Evolutionary conservation across 2,888 invertebrate genomes (phyloP), one percentile per base, ranked within the genome.

Genomic region (Netelia inedita): DNA sequence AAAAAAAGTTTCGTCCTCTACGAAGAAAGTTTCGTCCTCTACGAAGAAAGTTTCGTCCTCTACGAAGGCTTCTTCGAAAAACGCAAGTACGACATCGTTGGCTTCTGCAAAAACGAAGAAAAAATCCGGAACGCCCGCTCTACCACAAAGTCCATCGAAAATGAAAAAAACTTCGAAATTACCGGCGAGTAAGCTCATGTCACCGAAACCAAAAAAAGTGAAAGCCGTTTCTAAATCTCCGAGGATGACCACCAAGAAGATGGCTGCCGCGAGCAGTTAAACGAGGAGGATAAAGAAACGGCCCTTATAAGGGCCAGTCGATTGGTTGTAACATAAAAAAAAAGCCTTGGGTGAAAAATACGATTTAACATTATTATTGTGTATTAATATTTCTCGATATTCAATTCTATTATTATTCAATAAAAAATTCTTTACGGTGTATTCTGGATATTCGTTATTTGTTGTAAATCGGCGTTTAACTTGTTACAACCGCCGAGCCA

Each of bases 151-250:
- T 65, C 63, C 88, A 1, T 93, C 93, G 50, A 93, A 92, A 35
- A 92, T 93, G 69, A 93, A 93, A 88, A 93, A 91, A 71, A 90
- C 90, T 19, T 90, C 92, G 43, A 94, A 94, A 50, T 91, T 93
- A 0, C 93, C 85, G 1, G 88, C 90, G 0, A 93, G 92, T 83
- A 94, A 94, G 71, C 92, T 94, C 0, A 94, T 93, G 83, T 91
- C 94, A 1, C 93, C 94, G 9, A 94, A 93, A 78, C 93, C 94
- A 10, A 93, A 93, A 88, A 94, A 91, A 61, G 46, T 63, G 10
- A 46, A 82, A 10, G 81, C 79, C 5, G 73, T 84, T 14, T 59
- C 88, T 0, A 90, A 88, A 69, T 72, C 86, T 0, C 79, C 83
- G 28, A 90, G 90, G 66, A 63, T 87, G 0, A 80, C 84, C 5